Evolutionary conservation across 2,888 invertebrate genomes (phyloP).

Genomic region (Drosophila mercatorum): DNA sequence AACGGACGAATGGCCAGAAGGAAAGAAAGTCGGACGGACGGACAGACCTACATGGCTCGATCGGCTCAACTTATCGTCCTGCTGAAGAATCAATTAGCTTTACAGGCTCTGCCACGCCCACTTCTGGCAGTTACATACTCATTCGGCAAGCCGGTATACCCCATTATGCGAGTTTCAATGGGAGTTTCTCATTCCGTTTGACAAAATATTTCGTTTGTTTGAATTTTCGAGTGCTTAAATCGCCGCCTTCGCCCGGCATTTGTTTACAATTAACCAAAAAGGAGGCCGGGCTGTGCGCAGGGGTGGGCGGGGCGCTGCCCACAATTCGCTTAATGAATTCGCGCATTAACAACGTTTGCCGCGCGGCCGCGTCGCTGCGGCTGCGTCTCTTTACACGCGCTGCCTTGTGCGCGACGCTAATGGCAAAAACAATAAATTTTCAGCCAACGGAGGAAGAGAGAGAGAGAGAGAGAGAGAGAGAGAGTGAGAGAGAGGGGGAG

Average conservation of each 20-base stretch:
- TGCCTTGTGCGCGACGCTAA: slow-evolving; percentile 56
- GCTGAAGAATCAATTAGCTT: not conserved
- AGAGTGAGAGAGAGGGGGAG: slow-evolving; percentile 2
- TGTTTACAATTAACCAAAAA: slow-evolving; percentile 59
- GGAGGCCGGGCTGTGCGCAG: not conserved
- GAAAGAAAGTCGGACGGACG: not conserved
- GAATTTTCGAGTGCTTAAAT: slow-evolving; percentile 45
- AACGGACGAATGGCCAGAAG: not conserved
- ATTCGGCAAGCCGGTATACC: not conserved
- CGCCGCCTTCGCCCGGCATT: slow-evolving; percentile 46
- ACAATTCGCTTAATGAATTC: slow-evolving; percentile 72
- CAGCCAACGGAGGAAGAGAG: slow-evolving; percentile 34
- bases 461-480: not conserved
- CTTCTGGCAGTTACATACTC: not conserved
- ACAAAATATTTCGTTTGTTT: slow-evolving; percentile 9
- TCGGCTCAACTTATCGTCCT: not conserved
- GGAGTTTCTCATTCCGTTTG: not conserved
- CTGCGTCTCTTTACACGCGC: slow-evolving; percentile 14
- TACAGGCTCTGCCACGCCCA: not conserved
- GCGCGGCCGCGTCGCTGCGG: not conserved
- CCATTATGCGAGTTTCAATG: not conserved
- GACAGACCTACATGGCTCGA: not conserved
- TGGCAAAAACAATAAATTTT: slow-evolving; percentile 75
- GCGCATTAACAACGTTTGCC: slow-evolving; percentile 65
- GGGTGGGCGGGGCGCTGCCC: slow-evolving; percentile 26